Percentiles rank a stretch among this genome's conserved stretches.
Conservation (phyloP, 2,113 vertebrate species). For the Phalacrocorax pelagicus region DNA sequence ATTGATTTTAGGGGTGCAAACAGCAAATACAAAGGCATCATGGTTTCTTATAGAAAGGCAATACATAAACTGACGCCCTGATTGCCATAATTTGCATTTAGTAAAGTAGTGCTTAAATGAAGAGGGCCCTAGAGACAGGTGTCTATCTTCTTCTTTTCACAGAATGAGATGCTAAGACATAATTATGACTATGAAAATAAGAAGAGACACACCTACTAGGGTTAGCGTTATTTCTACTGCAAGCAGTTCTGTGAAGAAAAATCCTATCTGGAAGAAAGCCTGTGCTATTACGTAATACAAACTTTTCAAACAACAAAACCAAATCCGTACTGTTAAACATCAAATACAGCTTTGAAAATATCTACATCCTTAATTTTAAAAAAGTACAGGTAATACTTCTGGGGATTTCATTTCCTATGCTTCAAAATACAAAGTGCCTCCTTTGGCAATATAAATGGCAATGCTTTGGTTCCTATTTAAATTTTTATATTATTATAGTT, state of each 20-base stretch:
- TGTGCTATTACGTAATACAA: conserved; percentile 58
- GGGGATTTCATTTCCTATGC: conserved; percentile 63
- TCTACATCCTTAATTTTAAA: conserved; percentile 73
- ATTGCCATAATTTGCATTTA: conserved; percentile 67
- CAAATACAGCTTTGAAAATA: conserved; percentile 71
- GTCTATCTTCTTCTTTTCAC: conserved; percentile 65
- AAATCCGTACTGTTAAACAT: conserved; percentile 67
- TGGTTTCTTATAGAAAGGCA: conserved; percentile 80
- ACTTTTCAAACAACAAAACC: conserved; percentile 67
- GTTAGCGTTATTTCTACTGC: conserved; percentile 59
- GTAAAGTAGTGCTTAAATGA: conserved; percentile 64
- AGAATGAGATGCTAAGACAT: conserved; percentile 82
- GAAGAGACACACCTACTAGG: conserved; percentile 61
- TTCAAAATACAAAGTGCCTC: conserved; percentile 73
- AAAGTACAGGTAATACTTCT: conserved; percentile 62
- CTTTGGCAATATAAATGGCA: conserved; percentile 77
- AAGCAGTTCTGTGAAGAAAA: conserved; percentile 68
- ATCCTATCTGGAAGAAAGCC: conserved; percentile 36
- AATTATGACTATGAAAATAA: conserved; percentile 68
- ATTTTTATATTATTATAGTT: conserved; percentile 56
- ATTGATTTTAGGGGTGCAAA: conserved; percentile 83
- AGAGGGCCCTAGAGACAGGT: conserved; percentile 58
- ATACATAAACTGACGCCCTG: conserved; percentile 72
- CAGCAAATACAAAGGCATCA: conserved; percentile 85
- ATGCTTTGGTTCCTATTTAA: conserved; percentile 75